Conservation (phyloP, 1,140 invertebrate genomes). For the Atta texana region DNA sequence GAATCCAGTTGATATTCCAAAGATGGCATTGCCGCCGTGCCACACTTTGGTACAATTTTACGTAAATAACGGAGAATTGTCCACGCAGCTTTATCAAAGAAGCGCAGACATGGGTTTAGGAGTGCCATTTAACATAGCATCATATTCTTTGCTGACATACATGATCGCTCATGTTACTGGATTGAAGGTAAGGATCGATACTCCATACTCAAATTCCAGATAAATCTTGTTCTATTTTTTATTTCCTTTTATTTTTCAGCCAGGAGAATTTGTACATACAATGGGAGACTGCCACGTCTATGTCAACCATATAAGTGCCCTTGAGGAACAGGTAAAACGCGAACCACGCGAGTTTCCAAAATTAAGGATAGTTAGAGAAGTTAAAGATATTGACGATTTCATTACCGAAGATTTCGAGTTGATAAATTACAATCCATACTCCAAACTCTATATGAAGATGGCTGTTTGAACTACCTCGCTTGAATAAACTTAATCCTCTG, state of each 20-base stretch:
- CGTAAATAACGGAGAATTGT: conserved; percentile 93
- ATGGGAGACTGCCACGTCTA: conserved; percentile 99
- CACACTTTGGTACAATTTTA: conserved; percentile 98
- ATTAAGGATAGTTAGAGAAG: conserved; percentile 90
- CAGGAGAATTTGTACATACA: conserved; percentile 98
- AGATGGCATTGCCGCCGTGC: conserved; percentile 99
- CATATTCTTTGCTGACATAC: conserved; percentile 96
- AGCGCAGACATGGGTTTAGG: conserved; percentile 99
- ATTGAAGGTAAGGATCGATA: conserved; percentile 88
- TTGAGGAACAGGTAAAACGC: conserved; percentile 94
- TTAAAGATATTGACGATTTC: conserved; percentile 96
- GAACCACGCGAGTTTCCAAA: conserved; percentile 94
- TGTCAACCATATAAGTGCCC: conserved; percentile 94
- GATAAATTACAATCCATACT: conserved; percentile 95
- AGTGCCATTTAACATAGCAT: conserved; percentile 99
- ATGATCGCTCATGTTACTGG: conserved; percentile 98
- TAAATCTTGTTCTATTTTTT: conserved; percentile 39
- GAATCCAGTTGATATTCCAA: conserved; percentile 95
- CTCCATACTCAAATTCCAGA: conserved; percentile 17
- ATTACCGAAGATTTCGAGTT: conserved; percentile 95
- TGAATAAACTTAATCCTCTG: background rate
- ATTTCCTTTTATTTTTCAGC: conserved; percentile 86
- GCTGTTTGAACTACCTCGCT: conserved; percentile 90
- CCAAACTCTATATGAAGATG: conserved; percentile 98
- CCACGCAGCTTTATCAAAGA: conserved; percentile 98